These are phyloP conservation scores for Indri indri DNA, from an alignment of 2,113 vertebrate genomes.

Conservation along the genomic window DNA sequence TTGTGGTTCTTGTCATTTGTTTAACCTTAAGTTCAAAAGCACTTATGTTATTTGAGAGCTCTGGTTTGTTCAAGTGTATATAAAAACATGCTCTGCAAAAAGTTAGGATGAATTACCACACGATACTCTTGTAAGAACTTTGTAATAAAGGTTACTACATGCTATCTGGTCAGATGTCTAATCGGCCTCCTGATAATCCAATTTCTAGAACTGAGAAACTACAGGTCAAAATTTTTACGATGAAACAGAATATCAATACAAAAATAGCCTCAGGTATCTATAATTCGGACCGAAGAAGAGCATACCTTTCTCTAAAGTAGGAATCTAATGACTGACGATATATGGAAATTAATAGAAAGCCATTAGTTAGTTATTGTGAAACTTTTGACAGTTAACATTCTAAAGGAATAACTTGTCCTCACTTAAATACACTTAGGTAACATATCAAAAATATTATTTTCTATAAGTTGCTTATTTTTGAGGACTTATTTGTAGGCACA, in stretches of 20 bases:
- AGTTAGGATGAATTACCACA: neutral
- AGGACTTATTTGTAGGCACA: neutral
- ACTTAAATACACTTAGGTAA: neutral
- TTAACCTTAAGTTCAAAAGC: neutral
- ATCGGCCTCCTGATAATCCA: neutral
- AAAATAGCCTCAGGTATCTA: neutral
- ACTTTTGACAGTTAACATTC: neutral
- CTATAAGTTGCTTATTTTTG: neutral
- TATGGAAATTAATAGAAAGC: neutral
- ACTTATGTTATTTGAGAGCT: slow-evolving; percentile 1
- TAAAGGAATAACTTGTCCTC: neutral
- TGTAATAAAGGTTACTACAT: neutral
- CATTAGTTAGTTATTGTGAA: neutral
- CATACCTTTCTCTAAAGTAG: neutral
- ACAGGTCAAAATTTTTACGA: neutral
- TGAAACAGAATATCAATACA: neutral
- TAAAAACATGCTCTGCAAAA: neutral
- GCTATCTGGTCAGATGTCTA: neutral
- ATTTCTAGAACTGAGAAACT: slow-evolving; percentile 26
- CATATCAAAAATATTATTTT: neutral
- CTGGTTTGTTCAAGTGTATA: neutral
- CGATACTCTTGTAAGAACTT: neutral
- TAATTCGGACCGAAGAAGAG: neutral
- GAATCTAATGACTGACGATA: neutral
- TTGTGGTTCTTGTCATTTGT: slow-evolving; percentile 5